These are phyloP conservation scores for Rhabdophis nuchalis DNA, from an alignment of 2,797 vertebrate genomes.

Conservation along the genomic window DNA sequence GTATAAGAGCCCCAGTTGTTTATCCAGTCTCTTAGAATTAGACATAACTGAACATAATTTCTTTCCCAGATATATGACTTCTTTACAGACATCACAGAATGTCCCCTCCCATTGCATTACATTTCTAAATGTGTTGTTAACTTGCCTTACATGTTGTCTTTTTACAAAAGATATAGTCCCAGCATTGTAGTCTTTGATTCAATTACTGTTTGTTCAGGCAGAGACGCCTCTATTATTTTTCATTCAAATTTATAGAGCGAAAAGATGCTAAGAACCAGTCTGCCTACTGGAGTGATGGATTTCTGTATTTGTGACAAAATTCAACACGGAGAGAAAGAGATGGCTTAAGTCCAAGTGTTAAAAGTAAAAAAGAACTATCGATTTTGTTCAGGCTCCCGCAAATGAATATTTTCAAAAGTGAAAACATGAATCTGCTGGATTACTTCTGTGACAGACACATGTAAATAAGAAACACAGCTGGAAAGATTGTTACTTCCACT, in stretches of 20 bases:
- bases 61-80: not conserved
- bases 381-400: not conserved
- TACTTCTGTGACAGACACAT: not conserved
- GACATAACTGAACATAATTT: not conserved
- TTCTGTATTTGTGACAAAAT: not conserved
- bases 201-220: constrained; percentile 15
- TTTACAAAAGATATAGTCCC: not conserved
- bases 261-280: not conserved
- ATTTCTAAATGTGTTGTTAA: not conserved
- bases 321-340: not conserved
- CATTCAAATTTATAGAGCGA: constrained; percentile 8
- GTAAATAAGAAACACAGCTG: not conserved
- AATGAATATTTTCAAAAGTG: not conserved
- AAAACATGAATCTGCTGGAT: not conserved
- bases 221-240: not conserved
- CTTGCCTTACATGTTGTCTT: not conserved
- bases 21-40: not conserved
- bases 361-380: not conserved
- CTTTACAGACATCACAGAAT: not conserved
- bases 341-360: not conserved
- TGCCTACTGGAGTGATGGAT: not conserved
- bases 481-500: not conserved
- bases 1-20: not conserved
- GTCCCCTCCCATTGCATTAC: not conserved
- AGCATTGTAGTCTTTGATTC: constrained; percentile 7